phyloP scores from a whole-genome alignment of 2,113 vertebrate species.

The Phyllostomus discolor region DNA sequence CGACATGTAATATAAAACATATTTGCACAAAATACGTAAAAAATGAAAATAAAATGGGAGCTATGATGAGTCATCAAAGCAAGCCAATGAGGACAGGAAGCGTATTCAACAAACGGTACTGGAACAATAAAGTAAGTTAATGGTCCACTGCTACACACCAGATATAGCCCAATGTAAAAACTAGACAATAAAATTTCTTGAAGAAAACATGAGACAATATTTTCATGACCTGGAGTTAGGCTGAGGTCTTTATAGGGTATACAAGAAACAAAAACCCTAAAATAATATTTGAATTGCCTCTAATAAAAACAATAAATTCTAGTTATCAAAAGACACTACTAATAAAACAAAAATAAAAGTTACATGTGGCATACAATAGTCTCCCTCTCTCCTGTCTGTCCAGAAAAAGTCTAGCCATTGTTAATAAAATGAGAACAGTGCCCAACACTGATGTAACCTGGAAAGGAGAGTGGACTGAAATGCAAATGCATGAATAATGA shows the following conservation, averaged over 20 bases:
- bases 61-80: neutral
- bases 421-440: too few species aligned
- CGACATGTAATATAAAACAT: constrained; percentile 13
- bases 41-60: neutral
- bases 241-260: neutral
- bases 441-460: too few species aligned
- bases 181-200: neutral
- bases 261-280: neutral
- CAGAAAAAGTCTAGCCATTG: too few species aligned
- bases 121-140: neutral
- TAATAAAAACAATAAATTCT: neutral
- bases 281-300: neutral
- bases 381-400: neutral
- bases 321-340: neutral
- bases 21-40: neutral
- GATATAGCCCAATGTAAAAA: neutral
- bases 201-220: neutral
- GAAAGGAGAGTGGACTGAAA: too few species aligned
- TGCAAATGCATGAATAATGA: too few species aligned
- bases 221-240: neutral
- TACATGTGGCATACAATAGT: neutral
- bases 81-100: neutral
- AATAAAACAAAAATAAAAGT: neutral
- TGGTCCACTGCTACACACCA: too few species aligned
- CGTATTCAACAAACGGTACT: neutral